phyloP scores from a whole-genome alignment of 2,113 vertebrate genomes.

The Stegastes partitus region DNA sequence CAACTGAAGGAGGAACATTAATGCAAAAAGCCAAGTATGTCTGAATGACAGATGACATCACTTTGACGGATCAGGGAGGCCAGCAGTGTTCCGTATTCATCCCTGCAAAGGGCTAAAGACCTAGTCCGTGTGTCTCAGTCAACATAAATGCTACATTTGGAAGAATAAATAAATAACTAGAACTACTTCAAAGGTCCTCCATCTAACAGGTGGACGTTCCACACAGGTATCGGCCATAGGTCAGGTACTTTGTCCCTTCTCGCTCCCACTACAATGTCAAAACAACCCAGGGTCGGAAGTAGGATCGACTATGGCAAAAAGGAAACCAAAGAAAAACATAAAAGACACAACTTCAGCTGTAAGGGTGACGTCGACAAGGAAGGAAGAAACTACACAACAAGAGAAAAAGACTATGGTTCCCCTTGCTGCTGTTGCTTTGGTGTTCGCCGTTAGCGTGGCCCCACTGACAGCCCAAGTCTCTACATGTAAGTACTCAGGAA shows the following conservation, averaged over 20 bases:
- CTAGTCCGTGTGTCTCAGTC: too few species aligned
- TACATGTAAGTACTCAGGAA: constrained; percentile 68
- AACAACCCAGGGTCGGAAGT: constrained; percentile 69
- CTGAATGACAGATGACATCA: too few species aligned
- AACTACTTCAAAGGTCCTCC: too few species aligned
- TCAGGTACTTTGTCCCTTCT: constrained; percentile 71
- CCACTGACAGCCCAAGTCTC: constrained; percentile 66
- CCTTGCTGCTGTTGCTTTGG: constrained; percentile 33
- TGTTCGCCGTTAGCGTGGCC: constrained; percentile 65
- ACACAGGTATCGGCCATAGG: neutral
- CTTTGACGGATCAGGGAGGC: too few species aligned
- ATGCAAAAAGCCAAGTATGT: too few species aligned
- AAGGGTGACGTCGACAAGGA: neutral
- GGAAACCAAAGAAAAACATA: constrained; percentile 39
- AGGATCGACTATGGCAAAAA: constrained; percentile 60
- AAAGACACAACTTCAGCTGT: neutral
- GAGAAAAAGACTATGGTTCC: neutral
- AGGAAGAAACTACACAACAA: constrained; percentile 49
- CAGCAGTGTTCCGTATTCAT: too few species aligned
- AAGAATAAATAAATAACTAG: too few species aligned
- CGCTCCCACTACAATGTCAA: constrained; percentile 69
- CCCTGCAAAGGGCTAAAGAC: too few species aligned
- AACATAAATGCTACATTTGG: too few species aligned
- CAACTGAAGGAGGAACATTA: too few species aligned
- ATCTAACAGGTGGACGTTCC: too few species aligned